phyloP scores from a whole-genome alignment of 2,888 invertebrate genomes.

The Nomada hirtipes region DNA sequence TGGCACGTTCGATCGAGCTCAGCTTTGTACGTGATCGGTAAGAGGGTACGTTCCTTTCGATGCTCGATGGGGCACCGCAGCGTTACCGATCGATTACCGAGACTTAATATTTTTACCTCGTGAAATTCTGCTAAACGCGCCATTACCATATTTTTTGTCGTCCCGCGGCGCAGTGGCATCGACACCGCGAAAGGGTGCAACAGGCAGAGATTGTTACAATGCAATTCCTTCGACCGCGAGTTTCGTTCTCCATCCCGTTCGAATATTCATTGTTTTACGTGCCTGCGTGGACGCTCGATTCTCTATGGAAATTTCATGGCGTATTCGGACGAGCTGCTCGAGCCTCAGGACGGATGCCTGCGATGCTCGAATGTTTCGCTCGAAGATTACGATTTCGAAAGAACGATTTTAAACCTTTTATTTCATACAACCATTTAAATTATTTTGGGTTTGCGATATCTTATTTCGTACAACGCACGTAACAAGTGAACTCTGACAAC shows the following conservation, averaged over 20 bases:
- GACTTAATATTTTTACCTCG: slow-evolving; percentile 38
- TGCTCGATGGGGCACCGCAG: slow-evolving; percentile 47
- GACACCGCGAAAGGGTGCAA: slow-evolving; percentile 17
- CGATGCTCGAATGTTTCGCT: too few relatives aligned
- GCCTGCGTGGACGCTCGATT: background rate
- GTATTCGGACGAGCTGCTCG: background rate
- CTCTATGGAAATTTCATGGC: background rate
- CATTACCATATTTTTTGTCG: slow-evolving; percentile 27
- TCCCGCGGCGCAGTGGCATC: background rate
- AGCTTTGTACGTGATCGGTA: slow-evolving; percentile 70
- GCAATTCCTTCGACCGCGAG: background rate
- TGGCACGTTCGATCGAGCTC: slow-evolving; percentile 68
- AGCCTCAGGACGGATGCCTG: background rate
- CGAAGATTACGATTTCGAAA: too few relatives aligned
- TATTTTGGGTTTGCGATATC: background rate
- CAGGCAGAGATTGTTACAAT: background rate
- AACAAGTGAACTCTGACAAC: background rate
- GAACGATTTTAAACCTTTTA: too few relatives aligned
- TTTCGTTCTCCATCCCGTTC: background rate
- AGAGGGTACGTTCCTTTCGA: slow-evolving; percentile 56
- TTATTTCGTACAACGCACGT: too few relatives aligned
- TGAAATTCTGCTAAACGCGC: slow-evolving; percentile 29
- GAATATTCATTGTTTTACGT: background rate
- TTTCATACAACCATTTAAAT: too few relatives aligned
- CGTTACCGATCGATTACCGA: slow-evolving; percentile 52